Evolutionary conservation across 2,888 invertebrate species (phyloP).

Genomic region (Neelides folsomi): DNA sequence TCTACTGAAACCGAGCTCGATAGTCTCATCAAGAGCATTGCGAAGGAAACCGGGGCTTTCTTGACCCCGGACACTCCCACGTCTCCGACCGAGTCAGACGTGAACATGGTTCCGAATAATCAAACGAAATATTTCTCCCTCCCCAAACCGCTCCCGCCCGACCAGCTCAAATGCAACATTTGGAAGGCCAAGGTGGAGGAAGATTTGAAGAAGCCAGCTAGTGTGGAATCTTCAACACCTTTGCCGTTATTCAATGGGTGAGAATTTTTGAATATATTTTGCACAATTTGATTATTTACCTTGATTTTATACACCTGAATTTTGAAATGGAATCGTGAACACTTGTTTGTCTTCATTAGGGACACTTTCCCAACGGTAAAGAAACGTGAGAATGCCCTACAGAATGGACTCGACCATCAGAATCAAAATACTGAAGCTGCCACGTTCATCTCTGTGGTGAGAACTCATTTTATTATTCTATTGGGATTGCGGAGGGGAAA

Average conservation of each 20-base stretch:
- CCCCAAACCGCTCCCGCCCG: slow-evolving; percentile 60
- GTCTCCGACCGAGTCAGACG: slow-evolving; percentile 33
- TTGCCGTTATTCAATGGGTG: slow-evolving; percentile 18
- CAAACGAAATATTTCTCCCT: slow-evolving; percentile 37
- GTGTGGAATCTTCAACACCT: slow-evolving; percentile 15
- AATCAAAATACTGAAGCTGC: slow-evolving; percentile 38
- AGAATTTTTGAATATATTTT: neutral
- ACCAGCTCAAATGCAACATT: slow-evolving; percentile 87
- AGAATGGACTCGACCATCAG: slow-evolving; percentile 23
- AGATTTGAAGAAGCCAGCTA: slow-evolving; percentile 42
- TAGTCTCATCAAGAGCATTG: slow-evolving; percentile 60
- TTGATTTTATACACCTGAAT: neutral
- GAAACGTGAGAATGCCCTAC: slow-evolving; percentile 29
- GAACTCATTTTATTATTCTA: slow-evolving; percentile 35
- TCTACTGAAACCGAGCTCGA: slow-evolving; percentile 51
- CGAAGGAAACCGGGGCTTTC: slow-evolving; percentile 45
- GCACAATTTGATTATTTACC: neutral
- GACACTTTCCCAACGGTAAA: slow-evolving; percentile 28
- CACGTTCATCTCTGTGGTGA: slow-evolving; percentile 64
- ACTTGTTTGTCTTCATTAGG: slow-evolving; percentile 9
- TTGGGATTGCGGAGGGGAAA: neutral
- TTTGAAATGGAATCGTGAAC: neutral
- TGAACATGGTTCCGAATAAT: slow-evolving; percentile 40
- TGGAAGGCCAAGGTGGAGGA: slow-evolving; percentile 66
- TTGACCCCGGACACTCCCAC: slow-evolving; percentile 16